Evolutionary conservation across 23 tunicate species (phyloP).

Genomic region (Ciona savignyi): DNA sequence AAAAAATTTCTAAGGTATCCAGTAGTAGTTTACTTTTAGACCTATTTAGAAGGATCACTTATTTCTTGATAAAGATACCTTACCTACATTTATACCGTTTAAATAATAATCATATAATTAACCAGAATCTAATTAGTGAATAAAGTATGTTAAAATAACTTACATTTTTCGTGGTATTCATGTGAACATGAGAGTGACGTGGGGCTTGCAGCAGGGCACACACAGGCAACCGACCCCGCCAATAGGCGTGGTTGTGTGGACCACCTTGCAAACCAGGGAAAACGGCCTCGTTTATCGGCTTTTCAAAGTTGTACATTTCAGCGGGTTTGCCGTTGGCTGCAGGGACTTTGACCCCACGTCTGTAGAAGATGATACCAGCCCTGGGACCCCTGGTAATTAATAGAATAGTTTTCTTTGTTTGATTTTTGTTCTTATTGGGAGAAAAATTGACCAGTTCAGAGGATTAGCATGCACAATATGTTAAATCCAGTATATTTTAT

Average conservation of each 20-base stretch:
- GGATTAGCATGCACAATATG: too few relatives aligned
- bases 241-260: slow-evolving; percentile 96
- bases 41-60: too few relatives aligned
- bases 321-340: slow-evolving; percentile 35
- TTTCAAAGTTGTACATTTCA: slow-evolving; percentile 83
- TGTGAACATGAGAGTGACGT: slow-evolving; percentile 56
- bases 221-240: slow-evolving; percentile 93
- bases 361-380: slow-evolving; percentile 88
- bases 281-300: slow-evolving; percentile 97
- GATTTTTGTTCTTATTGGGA: too few relatives aligned
- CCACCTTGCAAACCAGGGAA: slow-evolving; percentile 99
- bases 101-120: too few relatives aligned
- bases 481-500: background rate
- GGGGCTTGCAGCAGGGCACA: slow-evolving; percentile 92
- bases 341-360: slow-evolving; percentile 63
- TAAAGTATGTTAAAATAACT: too few relatives aligned
- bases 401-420: background rate
- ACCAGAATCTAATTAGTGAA: too few relatives aligned
- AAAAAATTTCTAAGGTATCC: too few relatives aligned
- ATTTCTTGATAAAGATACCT: too few relatives aligned
- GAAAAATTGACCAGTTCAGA: too few relatives aligned
- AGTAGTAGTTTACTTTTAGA: too few relatives aligned
- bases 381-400: slow-evolving; percentile 98
- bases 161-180: slow-evolving; percentile 79
- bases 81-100: too few relatives aligned